Evolutionary conservation across 2,888 invertebrate species (phyloP).

Genomic region (Dolomedes plantarius): DNA sequence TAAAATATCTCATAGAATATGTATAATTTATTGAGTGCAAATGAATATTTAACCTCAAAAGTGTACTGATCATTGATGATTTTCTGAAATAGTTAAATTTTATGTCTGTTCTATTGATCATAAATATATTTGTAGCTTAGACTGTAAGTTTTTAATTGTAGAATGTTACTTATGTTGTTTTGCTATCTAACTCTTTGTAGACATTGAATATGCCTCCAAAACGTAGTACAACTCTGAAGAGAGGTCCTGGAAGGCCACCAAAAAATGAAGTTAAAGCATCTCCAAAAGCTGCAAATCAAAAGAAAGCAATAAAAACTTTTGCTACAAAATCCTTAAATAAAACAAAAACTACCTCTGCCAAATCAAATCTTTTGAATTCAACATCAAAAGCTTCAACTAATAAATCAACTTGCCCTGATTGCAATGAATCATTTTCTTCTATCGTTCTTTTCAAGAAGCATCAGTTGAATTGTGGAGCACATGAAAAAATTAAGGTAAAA

Average conservation of each 20-base stretch:
- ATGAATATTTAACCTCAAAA: no score
- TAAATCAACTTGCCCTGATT: neutral
- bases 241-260: neutral
- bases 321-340: neutral
- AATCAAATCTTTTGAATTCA: no score
- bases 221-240: neutral
- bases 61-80: no score
- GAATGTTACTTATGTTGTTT: no score
- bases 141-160: no score
- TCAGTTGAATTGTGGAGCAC: constrained; percentile 12
- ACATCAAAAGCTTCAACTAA: neutral
- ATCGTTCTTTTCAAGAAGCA: constrained; percentile 33
- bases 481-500: constrained; percentile 18
- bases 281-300: neutral
- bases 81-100: no score
- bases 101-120: no score
- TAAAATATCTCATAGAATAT: no score
- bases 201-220: constrained; percentile 17
- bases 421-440: constrained; percentile 17
- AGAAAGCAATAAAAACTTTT: neutral
- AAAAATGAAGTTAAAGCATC: neutral
- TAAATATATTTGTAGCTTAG: no score
- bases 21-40: no score
- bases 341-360: neutral
- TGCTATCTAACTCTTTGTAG: no score